Percentiles rank a stretch among this genome's conserved stretches.
These are phyloP conservation scores for Tragulus kanchil DNA, from an alignment of 2,113 vertebrate species.

Conservation along the genomic window DNA sequence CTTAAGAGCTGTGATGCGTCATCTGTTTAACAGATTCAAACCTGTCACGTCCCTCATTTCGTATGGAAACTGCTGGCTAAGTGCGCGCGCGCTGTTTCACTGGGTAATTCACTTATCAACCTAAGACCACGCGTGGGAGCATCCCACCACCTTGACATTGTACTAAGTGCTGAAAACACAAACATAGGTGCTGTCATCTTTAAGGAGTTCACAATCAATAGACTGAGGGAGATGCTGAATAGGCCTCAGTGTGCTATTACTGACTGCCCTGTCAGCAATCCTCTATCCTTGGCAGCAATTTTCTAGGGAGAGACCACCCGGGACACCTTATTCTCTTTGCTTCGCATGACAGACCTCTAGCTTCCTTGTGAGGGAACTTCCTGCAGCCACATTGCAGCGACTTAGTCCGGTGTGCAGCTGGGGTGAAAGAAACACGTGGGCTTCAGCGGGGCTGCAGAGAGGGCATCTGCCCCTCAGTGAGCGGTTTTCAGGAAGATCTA, in stretches of 20 bases:
- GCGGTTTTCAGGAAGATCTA: background rate
- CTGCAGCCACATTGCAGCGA: background rate
- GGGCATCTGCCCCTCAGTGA: background rate
- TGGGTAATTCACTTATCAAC: background rate
- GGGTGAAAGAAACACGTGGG: fast-evolving
- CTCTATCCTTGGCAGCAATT: background rate
- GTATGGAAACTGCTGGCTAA: background rate
- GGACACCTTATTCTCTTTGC: background rate
- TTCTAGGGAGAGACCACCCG: background rate
- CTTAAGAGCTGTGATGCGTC: background rate
- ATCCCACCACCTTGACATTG: fast-evolving
- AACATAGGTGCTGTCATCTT: background rate
- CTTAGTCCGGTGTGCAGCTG: too few species aligned
- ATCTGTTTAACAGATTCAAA: background rate
- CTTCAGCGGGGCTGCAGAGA: fast-evolving
- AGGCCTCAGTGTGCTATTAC: background rate
- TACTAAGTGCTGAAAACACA: background rate
- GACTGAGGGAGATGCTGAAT: background rate
- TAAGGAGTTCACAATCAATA: fast-evolving
- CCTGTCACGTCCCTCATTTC: background rate
- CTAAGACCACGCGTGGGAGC: background rate
- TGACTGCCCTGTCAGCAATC: background rate
- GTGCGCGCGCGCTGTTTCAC: background rate
- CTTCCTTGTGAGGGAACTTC: background rate
- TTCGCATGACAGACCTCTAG: background rate